Percentiles rank a stretch among this genome's conserved stretches.
Evolutionary conservation across 1,140 invertebrate genomes (phyloP).

Genomic region (Drosophila simulans): DNA sequence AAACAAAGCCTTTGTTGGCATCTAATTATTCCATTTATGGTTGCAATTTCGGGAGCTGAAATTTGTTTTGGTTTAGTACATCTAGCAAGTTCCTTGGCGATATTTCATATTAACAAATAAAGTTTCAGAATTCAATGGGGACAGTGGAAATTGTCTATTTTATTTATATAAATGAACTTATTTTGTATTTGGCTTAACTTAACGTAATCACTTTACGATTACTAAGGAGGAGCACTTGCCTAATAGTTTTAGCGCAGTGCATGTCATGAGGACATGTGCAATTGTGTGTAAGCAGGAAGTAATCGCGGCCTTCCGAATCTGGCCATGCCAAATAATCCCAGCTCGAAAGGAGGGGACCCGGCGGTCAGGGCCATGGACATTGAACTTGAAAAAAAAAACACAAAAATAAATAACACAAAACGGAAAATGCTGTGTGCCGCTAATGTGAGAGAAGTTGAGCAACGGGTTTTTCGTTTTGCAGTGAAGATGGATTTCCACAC

Average conservation of each 20-base stretch:
- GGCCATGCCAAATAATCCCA: constrained; percentile 26
- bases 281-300: constrained; percentile 29
- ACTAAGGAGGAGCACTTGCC: too few relatives aligned
- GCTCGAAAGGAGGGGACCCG: background rate
- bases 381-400: constrained; percentile 58
- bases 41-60: background rate
- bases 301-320: constrained; percentile 10
- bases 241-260: constrained; percentile 4
- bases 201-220: too few relatives aligned
- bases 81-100: background rate
- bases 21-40: background rate
- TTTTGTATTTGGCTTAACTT: too few relatives aligned
- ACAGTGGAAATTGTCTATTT: background rate
- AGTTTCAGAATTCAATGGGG: background rate
- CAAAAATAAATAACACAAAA: background rate
- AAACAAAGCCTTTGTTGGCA: background rate
- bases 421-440: constrained; percentile 16
- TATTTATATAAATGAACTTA: too few relatives aligned
- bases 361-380: constrained; percentile 65
- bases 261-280: constrained; percentile 8
- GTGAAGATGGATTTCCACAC: constrained; percentile 7
- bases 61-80: background rate
- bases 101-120: too few relatives aligned
- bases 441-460: constrained; percentile 16
- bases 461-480: constrained; percentile 31